Evolutionary conservation across 2,888 invertebrate genomes (phyloP).

Genomic region (Diarsia rubi): DNA sequence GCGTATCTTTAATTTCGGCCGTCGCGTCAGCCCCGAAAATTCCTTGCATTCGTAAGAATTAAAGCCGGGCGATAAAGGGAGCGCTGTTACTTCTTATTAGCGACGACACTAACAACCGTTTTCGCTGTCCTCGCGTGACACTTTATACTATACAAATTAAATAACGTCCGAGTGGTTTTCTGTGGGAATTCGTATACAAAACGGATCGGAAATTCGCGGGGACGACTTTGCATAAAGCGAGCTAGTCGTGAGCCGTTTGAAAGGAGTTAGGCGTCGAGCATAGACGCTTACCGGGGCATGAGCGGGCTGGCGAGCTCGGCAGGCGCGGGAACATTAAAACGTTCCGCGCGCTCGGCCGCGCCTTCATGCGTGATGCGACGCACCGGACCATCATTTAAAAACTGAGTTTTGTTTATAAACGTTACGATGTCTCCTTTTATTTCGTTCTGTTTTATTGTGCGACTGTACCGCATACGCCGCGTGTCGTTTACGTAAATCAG

Average conservation of each 20-base stretch:
- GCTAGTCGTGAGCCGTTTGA: slow-evolving; percentile 77
- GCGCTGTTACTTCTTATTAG: slow-evolving; percentile 82
- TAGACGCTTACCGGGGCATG: slow-evolving; percentile 77
- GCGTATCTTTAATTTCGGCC: slow-evolving; percentile 80
- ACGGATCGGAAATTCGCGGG: slow-evolving; percentile 59
- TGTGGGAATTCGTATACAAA: slow-evolving; percentile 66
- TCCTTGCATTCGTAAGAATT: slow-evolving; percentile 77
- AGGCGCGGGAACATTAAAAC: slow-evolving; percentile 82
- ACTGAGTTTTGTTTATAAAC: slow-evolving; percentile 82
- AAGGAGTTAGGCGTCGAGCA: slow-evolving; percentile 79
- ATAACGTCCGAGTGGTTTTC: slow-evolving; percentile 64
- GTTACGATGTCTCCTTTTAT: slow-evolving; percentile 73
- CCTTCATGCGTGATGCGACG: slow-evolving; percentile 77
- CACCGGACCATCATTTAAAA: slow-evolving; percentile 83
- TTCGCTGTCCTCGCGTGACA: slow-evolving; percentile 66
- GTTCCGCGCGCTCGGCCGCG: slow-evolving; percentile 82
- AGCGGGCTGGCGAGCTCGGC: slow-evolving; percentile 55
- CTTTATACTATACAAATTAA: slow-evolving; percentile 69
- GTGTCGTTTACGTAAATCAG: slow-evolving; percentile 75
- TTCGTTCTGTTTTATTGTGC: slow-evolving; percentile 55
- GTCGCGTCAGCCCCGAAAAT: slow-evolving; percentile 73
- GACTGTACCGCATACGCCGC: slow-evolving; percentile 56
- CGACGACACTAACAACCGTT: slow-evolving; percentile 77
- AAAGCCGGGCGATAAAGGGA: slow-evolving; percentile 72
- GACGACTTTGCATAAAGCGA: slow-evolving; percentile 76